phyloP scores from a whole-genome alignment of 2,113 vertebrate genomes.

The Brienomyrus brachyistius region DNA sequence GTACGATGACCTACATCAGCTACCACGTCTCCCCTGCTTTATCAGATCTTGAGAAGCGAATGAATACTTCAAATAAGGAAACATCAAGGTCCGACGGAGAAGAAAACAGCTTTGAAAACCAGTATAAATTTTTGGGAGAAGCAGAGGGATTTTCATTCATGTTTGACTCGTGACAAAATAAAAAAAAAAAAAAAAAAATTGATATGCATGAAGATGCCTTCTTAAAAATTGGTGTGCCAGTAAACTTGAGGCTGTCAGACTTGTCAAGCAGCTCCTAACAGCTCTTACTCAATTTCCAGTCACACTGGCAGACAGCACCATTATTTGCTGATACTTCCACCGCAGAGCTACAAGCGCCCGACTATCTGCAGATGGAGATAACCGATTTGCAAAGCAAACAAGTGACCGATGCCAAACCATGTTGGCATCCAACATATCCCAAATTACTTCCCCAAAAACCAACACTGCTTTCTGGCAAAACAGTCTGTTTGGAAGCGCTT shows the following conservation, averaged over 20 bases:
- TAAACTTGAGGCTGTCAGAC: not conserved
- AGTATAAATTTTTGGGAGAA: not conserved
- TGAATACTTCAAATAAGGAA: not conserved
- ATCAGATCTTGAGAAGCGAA: not conserved
- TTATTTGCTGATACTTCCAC: not conserved
- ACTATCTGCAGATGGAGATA: not conserved
- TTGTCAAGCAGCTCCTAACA: not conserved
- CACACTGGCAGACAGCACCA: not conserved
- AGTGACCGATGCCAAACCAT: not conserved
- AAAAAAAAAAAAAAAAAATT: not conserved
- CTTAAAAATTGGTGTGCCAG: not conserved
- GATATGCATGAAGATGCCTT: not conserved
- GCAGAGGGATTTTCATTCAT: not conserved
- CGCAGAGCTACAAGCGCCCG: not conserved
- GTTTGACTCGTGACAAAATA: not conserved
- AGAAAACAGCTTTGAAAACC: not conserved
- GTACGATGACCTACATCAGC: not conserved
- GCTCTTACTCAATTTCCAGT: not conserved
- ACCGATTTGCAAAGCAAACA: conserved; percentile 1
- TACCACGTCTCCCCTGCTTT: not conserved
- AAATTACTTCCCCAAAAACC: not conserved
- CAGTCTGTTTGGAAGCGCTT: not conserved
- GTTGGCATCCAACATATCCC: not conserved
- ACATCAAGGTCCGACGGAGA: conserved; percentile 3
- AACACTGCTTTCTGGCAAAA: not conserved